These are phyloP conservation scores for Polydesmus complanatus DNA, from an alignment of 2,888 invertebrate genomes.

Conservation along the genomic window DNA sequence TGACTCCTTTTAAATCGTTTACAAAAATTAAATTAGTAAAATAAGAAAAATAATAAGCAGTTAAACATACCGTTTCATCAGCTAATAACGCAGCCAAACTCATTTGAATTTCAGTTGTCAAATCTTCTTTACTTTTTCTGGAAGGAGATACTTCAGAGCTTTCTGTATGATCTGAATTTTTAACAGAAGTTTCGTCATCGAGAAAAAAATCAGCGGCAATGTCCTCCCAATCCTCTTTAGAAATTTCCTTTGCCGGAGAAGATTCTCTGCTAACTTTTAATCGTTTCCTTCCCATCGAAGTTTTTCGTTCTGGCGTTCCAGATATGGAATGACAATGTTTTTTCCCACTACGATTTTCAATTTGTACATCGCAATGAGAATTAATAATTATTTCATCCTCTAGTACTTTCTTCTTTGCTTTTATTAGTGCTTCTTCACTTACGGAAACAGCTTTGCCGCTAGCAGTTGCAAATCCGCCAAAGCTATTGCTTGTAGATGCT, in stretches of 20 bases:
- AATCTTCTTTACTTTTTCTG: not conserved
- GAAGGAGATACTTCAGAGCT: not conserved
- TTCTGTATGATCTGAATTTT: not conserved
- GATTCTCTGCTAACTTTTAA: not conserved
- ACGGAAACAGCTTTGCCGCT: slow-evolving; percentile 26
- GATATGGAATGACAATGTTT: too few species aligned
- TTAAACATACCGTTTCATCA: slow-evolving; percentile 26
- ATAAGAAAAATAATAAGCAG: too few species aligned
- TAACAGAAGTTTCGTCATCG: not conserved
- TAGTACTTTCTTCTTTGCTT: slow-evolving; percentile 5
- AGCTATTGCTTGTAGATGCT: not conserved
- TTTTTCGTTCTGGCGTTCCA: not conserved
- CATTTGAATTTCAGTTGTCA: slow-evolving; percentile 28
- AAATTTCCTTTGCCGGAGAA: not conserved
- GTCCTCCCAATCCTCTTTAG: not conserved
- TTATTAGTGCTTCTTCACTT: slow-evolving; percentile 22
- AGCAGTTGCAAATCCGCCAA: slow-evolving; percentile 15
- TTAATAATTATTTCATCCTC: slow-evolving; percentile 5
- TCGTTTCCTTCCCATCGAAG: not conserved
- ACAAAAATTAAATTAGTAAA: too few species aligned
- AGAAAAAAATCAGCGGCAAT: not conserved
- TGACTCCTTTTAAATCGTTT: too few species aligned
- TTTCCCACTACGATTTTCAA: too few species aligned
- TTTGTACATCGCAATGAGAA: too few species aligned
- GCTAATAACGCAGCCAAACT: slow-evolving; percentile 30